These are phyloP conservation scores for Drosophila pegasa DNA, from an alignment of 2,888 invertebrate species.

Conservation along the genomic window DNA sequence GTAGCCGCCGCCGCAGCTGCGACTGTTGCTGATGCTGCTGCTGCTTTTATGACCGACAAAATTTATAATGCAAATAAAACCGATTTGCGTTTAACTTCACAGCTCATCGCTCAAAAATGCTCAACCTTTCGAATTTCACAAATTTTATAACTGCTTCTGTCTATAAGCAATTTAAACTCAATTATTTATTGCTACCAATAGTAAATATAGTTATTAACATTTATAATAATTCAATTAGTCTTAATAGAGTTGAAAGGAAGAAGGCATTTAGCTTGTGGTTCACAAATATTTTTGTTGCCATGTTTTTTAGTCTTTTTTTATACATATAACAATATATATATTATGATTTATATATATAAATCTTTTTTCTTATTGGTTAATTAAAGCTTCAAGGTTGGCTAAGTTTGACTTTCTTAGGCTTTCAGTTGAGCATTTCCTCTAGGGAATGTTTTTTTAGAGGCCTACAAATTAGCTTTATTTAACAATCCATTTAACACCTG, in stretches of 20 bases:
- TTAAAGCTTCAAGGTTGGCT: too few relatives aligned
- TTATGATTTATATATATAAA: too few relatives aligned
- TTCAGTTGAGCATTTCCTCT: too few relatives aligned
- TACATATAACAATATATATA: too few relatives aligned
- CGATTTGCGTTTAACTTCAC: slow-evolving; percentile 11
- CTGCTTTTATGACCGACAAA: slow-evolving; percentile 57
- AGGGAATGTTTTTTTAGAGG: too few relatives aligned
- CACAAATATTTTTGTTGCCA: neutral
- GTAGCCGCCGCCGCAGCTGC: slow-evolving; percentile 7
- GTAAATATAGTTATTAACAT: too few relatives aligned
- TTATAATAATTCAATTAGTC: neutral
- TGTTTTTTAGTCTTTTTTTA: neutral
- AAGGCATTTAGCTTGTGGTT: too few relatives aligned
- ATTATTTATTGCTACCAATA: slow-evolving; percentile 13
- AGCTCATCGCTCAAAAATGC: slow-evolving; percentile 47
- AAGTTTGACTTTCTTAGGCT: too few relatives aligned
- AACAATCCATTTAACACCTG: too few relatives aligned
- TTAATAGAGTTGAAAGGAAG: neutral
- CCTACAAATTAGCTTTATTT: too few relatives aligned
- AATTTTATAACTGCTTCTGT: slow-evolving; percentile 20
- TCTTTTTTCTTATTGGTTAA: too few relatives aligned
- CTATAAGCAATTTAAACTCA: slow-evolving; percentile 18
- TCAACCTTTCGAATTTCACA: slow-evolving; percentile 17
- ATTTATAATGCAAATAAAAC: slow-evolving; percentile 51
- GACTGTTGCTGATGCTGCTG: slow-evolving; percentile 11